A percentile compares a stretch with the other conserved stretches of the same genome.
phyloP scores from a whole-genome alignment of 1,140 invertebrate genomes.

The Plodia interpunctella region DNA sequence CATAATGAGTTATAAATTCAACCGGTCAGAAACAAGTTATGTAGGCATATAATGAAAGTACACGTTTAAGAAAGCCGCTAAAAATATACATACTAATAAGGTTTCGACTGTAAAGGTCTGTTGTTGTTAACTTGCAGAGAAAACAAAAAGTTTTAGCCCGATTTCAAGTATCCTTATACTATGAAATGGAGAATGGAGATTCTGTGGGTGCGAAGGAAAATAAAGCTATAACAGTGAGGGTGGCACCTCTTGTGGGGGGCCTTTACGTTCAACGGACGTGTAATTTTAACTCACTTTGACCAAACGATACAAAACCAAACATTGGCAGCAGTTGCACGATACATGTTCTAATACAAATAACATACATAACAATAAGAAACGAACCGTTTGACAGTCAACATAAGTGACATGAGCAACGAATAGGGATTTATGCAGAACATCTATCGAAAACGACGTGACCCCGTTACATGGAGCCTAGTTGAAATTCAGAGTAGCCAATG shows the following conservation, averaged over 20 bases:
- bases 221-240: slow-evolving; percentile 28
- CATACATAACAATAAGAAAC: slow-evolving; percentile 36
- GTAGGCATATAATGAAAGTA: slow-evolving; percentile 18
- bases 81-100: slow-evolving; percentile 18
- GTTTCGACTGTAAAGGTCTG: slow-evolving; percentile 15
- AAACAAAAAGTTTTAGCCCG: slow-evolving; percentile 22
- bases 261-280: slow-evolving; percentile 29
- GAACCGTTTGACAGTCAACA: slow-evolving; percentile 24
- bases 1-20: too few relatives aligned
- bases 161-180: slow-evolving; percentile 19
- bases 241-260: slow-evolving; percentile 39
- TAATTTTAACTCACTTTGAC: slow-evolving; percentile 35
- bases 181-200: slow-evolving; percentile 25
- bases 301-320: slow-evolving; percentile 20
- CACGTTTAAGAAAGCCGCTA: slow-evolving; percentile 14
- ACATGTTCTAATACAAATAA: slow-evolving; percentile 33
- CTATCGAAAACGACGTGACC: slow-evolving; percentile 65
- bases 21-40: not conserved
- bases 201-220: slow-evolving; percentile 27
- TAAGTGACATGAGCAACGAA: slow-evolving; percentile 35
- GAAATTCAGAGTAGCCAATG: slow-evolving; percentile 70
- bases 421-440: slow-evolving; percentile 61
- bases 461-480: slow-evolving; percentile 66
- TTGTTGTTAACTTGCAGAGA: slow-evolving; percentile 13
- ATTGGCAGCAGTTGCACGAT: slow-evolving; percentile 14